A percentile compares a stretch with the other conserved stretches of the same genome.
Conservation (phyloP, 2,888 invertebrate genomes). For the Euclidia mi region DNA sequence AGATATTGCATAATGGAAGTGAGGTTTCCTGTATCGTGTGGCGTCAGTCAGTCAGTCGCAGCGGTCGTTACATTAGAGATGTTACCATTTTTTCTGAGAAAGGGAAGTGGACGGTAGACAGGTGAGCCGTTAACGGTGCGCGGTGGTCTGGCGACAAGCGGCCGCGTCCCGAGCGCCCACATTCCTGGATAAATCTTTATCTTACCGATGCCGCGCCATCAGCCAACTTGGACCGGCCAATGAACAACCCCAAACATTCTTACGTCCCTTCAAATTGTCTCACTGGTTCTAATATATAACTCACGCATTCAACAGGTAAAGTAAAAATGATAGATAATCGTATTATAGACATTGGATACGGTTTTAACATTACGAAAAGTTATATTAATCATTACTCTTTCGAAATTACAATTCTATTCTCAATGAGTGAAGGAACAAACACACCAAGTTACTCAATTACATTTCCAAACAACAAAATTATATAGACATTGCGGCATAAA, state of each 20-base stretch:
- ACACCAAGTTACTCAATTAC: background rate
- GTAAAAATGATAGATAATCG: no score
- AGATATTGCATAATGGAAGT: conserved; percentile 31
- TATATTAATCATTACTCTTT: no score
- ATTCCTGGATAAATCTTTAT: conserved; percentile 72
- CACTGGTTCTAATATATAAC: conserved; percentile 21
- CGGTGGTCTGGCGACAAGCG: conserved; percentile 63
- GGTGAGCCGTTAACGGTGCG: conserved; percentile 67
- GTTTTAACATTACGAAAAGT: no score
- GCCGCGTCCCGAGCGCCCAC: conserved; percentile 60
- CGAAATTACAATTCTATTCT: background rate
- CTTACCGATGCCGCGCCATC: conserved; percentile 52
- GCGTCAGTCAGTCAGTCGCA: conserved; percentile 40
- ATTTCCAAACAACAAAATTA: background rate
- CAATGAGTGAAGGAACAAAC: background rate
- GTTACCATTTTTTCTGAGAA: conserved; percentile 55
- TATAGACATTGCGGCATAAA: no score
- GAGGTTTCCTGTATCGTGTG: conserved; percentile 43
- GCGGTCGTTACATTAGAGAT: conserved; percentile 45
- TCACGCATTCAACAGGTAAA: conserved; percentile 13
- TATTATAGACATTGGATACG: no score
- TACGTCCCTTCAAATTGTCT: conserved; percentile 25
- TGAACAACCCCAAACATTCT: conserved; percentile 38
- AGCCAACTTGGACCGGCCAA: conserved; percentile 30
- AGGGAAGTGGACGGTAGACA: conserved; percentile 62